Evolutionary conservation across 2,113 vertebrate species (phyloP).

Genomic region (Grallaria varia): DNA sequence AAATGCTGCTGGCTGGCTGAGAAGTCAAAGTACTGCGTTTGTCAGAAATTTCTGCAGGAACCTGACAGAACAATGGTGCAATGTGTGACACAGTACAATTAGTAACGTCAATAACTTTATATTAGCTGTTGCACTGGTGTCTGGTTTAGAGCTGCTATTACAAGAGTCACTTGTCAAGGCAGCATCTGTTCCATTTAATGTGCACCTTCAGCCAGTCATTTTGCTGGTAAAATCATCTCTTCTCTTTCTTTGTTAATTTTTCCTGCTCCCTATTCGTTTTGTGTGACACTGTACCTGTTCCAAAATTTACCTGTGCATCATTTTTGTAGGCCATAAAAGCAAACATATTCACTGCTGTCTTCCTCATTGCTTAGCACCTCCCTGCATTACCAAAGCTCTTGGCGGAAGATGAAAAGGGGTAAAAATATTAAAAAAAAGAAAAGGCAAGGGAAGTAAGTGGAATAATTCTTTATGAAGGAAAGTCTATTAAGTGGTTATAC

Average conservation of each 20-base stretch:
- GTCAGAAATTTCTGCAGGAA: conserved; percentile 29
- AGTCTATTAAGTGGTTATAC: background rate
- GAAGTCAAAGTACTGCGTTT: conserved; percentile 25
- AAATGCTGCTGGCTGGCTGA: conserved; percentile 25
- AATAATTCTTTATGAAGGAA: background rate
- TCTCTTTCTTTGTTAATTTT: background rate
- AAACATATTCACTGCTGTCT: background rate
- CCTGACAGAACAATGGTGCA: conserved; percentile 40
- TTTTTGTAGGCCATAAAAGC: background rate
- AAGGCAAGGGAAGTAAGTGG: background rate
- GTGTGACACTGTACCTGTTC: background rate
- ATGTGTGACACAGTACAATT: conserved; percentile 39
- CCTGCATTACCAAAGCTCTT: background rate
- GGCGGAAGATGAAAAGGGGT: background rate
- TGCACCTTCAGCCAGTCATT: background rate
- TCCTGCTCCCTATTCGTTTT: background rate
- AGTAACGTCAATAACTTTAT: conserved; percentile 41
- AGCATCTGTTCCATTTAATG: background rate
- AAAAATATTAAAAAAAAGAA: background rate
- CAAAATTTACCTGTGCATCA: background rate
- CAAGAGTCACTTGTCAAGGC: background rate
- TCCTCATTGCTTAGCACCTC: background rate
- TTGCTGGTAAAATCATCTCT: background rate
- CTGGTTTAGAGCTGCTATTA: conserved; percentile 13
- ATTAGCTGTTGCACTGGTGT: background rate